Evolutionary conservation across 2,888 invertebrate species (phyloP).

Genomic region (Cyclophora albipunctata): DNA sequence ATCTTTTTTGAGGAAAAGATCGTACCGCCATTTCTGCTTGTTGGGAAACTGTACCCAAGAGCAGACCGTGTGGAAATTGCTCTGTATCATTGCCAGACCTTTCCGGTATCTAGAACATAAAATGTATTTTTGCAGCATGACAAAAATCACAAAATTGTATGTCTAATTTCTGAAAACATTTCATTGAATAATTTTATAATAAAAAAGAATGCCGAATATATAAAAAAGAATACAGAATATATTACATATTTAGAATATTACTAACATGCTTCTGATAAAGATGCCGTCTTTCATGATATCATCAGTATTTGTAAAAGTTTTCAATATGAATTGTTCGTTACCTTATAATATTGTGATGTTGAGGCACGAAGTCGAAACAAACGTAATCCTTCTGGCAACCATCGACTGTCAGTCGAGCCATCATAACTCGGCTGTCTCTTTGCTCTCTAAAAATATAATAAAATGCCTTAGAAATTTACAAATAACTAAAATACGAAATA

Average conservation of each 20-base stretch:
- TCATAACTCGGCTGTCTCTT: slow-evolving; percentile 92
- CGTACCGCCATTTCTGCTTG: slow-evolving; percentile 89
- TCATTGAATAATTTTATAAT: too few relatives aligned
- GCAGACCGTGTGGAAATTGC: slow-evolving; percentile 93
- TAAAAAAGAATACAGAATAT: too few relatives aligned
- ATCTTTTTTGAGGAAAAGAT: slow-evolving; percentile 88
- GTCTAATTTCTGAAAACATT: neutral
- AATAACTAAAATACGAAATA: too few relatives aligned
- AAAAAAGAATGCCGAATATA: too few relatives aligned
- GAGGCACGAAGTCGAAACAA: slow-evolving; percentile 96
- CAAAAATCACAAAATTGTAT: too few relatives aligned
- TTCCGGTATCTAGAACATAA: slow-evolving; percentile 81
- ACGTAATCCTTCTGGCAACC: slow-evolving; percentile 98
- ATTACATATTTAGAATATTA: too few relatives aligned
- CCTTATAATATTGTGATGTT: slow-evolving; percentile 95
- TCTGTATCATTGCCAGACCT: slow-evolving; percentile 91
- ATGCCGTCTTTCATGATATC: too few relatives aligned
- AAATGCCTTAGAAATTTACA: neutral
- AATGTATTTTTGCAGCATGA: neutral
- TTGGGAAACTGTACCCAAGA: slow-evolving; percentile 95
- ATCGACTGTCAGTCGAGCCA: slow-evolving; percentile 96
- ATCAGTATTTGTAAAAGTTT: too few relatives aligned
- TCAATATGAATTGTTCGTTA: slow-evolving; percentile 16
- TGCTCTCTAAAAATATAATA: slow-evolving; percentile 78
- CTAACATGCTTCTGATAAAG: too few relatives aligned